Percentiles rank a stretch among this genome's conserved stretches.
Conservation (phyloP, 2,888 invertebrate genomes). For the Dorcus hopei region DNA sequence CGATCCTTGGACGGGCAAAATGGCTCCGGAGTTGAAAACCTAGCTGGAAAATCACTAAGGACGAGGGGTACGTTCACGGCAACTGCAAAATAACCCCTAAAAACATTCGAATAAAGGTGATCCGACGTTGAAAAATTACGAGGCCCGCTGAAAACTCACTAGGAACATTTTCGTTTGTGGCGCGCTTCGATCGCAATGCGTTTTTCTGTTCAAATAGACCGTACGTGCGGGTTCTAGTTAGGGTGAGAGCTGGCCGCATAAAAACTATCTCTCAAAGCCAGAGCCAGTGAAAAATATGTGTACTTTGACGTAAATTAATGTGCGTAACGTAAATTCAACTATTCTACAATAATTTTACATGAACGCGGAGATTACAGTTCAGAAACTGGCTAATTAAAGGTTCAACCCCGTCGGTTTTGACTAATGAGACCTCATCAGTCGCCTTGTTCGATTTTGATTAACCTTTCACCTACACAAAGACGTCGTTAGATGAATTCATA, state of each 20-base stretch:
- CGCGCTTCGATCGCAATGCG: slow-evolving; percentile 37
- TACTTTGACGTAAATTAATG: slow-evolving; percentile 53
- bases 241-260: slow-evolving; percentile 44
- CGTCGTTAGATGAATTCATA: slow-evolving; percentile 11
- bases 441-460: slow-evolving; percentile 44
- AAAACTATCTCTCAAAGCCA: slow-evolving; percentile 52
- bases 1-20: slow-evolving; percentile 50
- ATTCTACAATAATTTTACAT: slow-evolving; percentile 49
- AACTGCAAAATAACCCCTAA: slow-evolving; percentile 43
- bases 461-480: slow-evolving; percentile 30
- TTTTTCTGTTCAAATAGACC: slow-evolving; percentile 49
- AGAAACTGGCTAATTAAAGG: slow-evolving; percentile 40
- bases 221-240: slow-evolving; percentile 36
- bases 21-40: slow-evolving; percentile 50
- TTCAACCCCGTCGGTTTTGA: slow-evolving; percentile 26
- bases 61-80: slow-evolving; percentile 30
- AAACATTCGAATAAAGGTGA: slow-evolving; percentile 45
- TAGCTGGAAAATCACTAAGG: slow-evolving; percentile 49
- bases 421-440: slow-evolving; percentile 39
- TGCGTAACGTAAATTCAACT: slow-evolving; percentile 52
- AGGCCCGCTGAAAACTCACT: slow-evolving; percentile 44
- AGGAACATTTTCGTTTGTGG: slow-evolving; percentile 45
- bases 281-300: slow-evolving; percentile 51
- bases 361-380: slow-evolving; percentile 42
- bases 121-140: slow-evolving; percentile 47